Evolutionary conservation across 2,888 invertebrate species (phyloP).

Genomic region (Andrena dorsata): DNA sequence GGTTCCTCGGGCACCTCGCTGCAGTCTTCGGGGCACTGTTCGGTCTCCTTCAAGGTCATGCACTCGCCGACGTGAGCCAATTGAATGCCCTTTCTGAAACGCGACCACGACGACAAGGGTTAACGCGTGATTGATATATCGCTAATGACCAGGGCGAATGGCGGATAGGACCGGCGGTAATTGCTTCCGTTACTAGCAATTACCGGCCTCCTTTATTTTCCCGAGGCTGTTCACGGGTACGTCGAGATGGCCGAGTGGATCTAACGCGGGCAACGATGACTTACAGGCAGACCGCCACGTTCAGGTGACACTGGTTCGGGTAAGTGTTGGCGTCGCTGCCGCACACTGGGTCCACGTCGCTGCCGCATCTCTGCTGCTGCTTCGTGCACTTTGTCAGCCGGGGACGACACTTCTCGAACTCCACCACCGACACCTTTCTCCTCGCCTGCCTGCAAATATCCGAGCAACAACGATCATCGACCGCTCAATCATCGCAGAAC

Average conservation of each 20-base stretch:
- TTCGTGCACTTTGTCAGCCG: slow-evolving; percentile 92
- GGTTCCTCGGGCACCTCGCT: slow-evolving; percentile 88
- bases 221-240: too few species aligned
- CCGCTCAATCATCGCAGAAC: too few species aligned
- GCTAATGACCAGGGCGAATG: slow-evolving; percentile 13
- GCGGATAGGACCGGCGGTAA: slow-evolving; percentile 8
- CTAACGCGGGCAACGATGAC: slow-evolving; percentile 80
- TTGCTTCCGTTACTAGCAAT: slow-evolving; percentile 9
- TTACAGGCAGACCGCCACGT: slow-evolving; percentile 94
- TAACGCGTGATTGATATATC: slow-evolving; percentile 30
- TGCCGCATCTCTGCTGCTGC: slow-evolving; percentile 89
- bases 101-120: slow-evolving; percentile 32
- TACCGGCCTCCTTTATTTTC: neutral
- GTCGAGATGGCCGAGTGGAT: too few species aligned
- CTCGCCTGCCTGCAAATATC: slow-evolving; percentile 83
- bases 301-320: slow-evolving; percentile 92
- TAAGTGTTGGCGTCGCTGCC: slow-evolving; percentile 95
- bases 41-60: slow-evolving; percentile 89
- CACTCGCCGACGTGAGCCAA: slow-evolving; percentile 95
- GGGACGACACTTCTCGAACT: slow-evolving; percentile 92
- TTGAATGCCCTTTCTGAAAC: slow-evolving; percentile 92
- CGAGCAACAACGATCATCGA: neutral
- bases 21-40: slow-evolving; percentile 89
- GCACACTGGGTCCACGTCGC: slow-evolving; percentile 92
- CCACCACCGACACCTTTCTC: slow-evolving; percentile 89